These are phyloP conservation scores for Lepus europaeus DNA, from an alignment of 2,113 vertebrate genomes.

Conservation along the genomic window DNA sequence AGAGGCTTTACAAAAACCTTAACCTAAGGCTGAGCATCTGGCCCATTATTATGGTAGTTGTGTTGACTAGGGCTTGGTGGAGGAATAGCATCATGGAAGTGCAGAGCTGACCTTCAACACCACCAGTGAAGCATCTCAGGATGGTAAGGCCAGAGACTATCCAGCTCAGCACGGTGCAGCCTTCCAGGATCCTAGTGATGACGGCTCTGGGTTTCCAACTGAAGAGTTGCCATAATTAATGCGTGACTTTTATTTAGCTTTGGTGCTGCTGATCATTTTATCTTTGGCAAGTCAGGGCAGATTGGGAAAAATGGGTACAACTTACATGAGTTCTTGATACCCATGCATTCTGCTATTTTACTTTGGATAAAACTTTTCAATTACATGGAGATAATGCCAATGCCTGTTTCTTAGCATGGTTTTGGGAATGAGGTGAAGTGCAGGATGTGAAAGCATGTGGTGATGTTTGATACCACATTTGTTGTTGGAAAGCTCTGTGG, in stretches of 20 bases:
- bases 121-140: too few species aligned
- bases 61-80: background rate
- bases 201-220: background rate
- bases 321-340: background rate
- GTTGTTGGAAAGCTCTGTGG: background rate
- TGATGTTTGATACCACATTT: background rate
- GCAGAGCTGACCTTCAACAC: background rate
- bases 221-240: background rate
- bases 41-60: background rate
- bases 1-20: background rate
- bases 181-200: background rate
- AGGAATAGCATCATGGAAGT: background rate
- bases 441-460: background rate
- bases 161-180: fast-evolving
- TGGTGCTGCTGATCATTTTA: background rate
- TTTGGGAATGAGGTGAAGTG: background rate
- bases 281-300: background rate
- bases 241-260: background rate
- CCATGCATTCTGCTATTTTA: background rate
- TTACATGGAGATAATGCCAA: background rate
- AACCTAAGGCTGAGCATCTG: background rate
- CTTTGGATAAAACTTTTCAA: background rate
- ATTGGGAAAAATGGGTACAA: background rate
- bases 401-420: too few species aligned
- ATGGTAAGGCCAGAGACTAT: background rate